phyloP scores from a whole-genome alignment of 2,797 vertebrate species.

The Scolopax bukidnonensis region DNA sequence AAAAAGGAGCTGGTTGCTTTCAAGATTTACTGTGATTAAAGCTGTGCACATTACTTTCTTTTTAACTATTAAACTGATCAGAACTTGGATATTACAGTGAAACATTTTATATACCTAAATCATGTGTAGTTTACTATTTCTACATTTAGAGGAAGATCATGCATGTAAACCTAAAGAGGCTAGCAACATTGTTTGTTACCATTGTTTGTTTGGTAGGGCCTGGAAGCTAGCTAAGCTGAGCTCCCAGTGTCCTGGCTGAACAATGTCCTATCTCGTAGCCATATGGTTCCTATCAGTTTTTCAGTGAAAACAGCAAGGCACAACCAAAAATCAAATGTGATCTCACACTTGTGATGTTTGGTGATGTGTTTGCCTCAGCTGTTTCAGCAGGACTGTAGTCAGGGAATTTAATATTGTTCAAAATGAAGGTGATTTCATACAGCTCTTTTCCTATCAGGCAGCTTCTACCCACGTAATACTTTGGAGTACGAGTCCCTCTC shows the following conservation, averaged over 20 bases:
- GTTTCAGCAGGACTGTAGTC: neutral
- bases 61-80: neutral
- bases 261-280: neutral
- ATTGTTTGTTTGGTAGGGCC: neutral
- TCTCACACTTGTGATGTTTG: rapidly evolving
- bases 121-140: neutral
- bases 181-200: neutral
- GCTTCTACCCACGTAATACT: neutral
- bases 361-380: neutral
- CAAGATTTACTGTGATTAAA: neutral
- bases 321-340: rapidly evolving
- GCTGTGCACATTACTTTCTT: neutral
- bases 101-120: neutral
- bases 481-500: neutral
- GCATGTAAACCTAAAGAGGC: neutral
- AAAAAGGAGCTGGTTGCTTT: neutral
- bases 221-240: neutral
- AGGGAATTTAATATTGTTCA: neutral
- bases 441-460: neutral
- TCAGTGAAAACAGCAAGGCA: neutral
- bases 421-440: neutral
- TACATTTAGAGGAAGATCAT: neutral
- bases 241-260: neutral
- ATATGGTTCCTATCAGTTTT: neutral
- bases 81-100: neutral